Percentiles rank a stretch among this genome's conserved stretches.
Conservation (phyloP, 2,888 invertebrate species). For the Hyppa rectilinea region DNA sequence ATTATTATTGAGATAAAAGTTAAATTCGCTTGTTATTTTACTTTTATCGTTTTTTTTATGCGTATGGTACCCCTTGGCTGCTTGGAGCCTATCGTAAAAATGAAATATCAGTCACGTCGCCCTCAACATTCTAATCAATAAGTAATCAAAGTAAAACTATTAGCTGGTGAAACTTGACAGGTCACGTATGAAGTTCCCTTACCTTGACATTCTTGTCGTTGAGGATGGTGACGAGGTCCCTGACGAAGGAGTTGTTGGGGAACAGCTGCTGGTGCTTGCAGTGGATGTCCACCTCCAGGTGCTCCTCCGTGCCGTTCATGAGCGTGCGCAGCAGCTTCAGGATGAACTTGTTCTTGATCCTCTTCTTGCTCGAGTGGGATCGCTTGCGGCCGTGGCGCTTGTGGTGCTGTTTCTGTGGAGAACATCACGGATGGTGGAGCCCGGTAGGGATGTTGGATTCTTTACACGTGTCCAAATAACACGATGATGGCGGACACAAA, state of each 20-base stretch:
- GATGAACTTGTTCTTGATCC: slow-evolving; percentile 84
- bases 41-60: no score
- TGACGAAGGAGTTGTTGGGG: slow-evolving; percentile 84
- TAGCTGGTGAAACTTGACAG: neutral
- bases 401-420: slow-evolving; percentile 43
- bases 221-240: slow-evolving; percentile 83
- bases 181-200: neutral
- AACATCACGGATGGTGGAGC: no score
- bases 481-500: no score
- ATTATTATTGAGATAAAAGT: no score
- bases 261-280: slow-evolving; percentile 78
- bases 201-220: slow-evolving; percentile 84
- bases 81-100: no score
- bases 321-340: slow-evolving; percentile 75
- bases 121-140: neutral
- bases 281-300: slow-evolving; percentile 82
- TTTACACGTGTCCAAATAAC: no score
- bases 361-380: slow-evolving; percentile 55
- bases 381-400: slow-evolving; percentile 65
- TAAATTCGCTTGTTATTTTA: no score
- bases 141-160: neutral
- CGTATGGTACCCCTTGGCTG: no score
- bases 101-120: no score
- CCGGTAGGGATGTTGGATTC: no score
- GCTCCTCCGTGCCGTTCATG: slow-evolving; percentile 76